Conservation (phyloP, 1,140 invertebrate genomes). For the Calosoma granatense region DNA sequence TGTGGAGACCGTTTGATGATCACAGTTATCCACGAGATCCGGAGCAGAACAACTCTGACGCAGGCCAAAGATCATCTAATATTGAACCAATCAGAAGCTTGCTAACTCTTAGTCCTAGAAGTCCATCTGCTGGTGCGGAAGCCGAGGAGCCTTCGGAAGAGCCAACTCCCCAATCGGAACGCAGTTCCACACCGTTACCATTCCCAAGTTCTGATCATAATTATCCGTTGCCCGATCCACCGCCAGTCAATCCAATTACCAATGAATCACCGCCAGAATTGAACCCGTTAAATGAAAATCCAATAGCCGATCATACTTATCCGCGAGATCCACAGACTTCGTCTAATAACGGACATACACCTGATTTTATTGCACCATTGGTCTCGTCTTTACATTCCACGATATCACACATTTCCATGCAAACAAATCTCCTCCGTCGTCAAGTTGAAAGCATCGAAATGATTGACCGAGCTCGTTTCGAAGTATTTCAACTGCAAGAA, state of each 20-base stretch:
- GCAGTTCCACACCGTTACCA: conserved; percentile 11
- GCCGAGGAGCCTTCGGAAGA: background rate
- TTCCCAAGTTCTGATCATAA: background rate
- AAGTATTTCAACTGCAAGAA: conserved; percentile 44
- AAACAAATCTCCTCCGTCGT: conserved; percentile 26
- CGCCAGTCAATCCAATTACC: background rate
- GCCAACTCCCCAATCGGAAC: conserved; percentile 21
- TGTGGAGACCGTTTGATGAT: background rate
- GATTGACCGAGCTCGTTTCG: conserved; percentile 32
- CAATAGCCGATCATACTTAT: conserved; percentile 31
- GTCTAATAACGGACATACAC: background rate
- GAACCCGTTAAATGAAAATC: conserved; percentile 14
- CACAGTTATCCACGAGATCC: background rate
- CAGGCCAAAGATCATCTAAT: background rate
- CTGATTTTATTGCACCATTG: conserved; percentile 25
- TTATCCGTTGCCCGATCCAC: background rate
- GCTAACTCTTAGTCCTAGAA: background rate
- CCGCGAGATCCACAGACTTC: conserved; percentile 24
- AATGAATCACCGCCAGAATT: background rate
- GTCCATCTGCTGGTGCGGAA: background rate
- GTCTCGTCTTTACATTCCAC: conserved; percentile 29
- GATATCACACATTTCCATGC: conserved; percentile 28
- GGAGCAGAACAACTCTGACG: background rate
- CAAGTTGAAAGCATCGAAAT: conserved; percentile 31
- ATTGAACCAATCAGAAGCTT: conserved; percentile 1